phyloP scores from a whole-genome alignment of 2,113 vertebrate genomes.

The Neodon shergylaensis region DNA sequence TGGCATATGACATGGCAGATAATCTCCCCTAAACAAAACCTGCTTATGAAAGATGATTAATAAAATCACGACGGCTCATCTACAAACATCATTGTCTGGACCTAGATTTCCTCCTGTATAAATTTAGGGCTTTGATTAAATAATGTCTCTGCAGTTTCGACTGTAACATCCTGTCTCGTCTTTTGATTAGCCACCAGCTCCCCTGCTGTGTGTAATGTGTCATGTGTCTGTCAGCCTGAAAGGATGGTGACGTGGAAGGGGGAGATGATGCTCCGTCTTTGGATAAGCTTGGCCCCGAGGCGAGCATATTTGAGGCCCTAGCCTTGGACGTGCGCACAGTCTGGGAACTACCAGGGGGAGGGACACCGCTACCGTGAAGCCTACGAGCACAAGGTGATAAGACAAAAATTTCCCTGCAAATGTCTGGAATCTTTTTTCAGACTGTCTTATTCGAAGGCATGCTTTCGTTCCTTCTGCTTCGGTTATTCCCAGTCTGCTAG shows the following conservation, averaged over 20 bases:
- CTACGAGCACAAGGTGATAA: not conserved
- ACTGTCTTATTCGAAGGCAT: not conserved
- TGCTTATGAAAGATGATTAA: not conserved
- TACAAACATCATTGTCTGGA: not conserved
- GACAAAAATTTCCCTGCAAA: not conserved
- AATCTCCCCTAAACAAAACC: not conserved
- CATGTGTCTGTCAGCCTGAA: not conserved
- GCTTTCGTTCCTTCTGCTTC: not conserved
- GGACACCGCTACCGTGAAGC: not conserved
- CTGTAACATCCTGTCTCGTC: not conserved
- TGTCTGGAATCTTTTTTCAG: not conserved
- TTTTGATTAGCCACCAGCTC: not conserved
- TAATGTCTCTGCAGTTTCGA: not conserved
- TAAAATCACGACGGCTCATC: not conserved
- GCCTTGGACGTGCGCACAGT: not conserved
- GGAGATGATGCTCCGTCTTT: not conserved
- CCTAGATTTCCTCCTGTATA: slow-evolving; percentile 22
- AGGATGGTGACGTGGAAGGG: not conserved
- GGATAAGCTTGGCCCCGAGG: not conserved
- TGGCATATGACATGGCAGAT: not conserved
- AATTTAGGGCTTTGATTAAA: not conserved
- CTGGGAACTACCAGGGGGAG: not conserved
- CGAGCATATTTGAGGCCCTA: not conserved
- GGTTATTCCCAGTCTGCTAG: not conserved
- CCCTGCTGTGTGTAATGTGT: not conserved